phyloP scores from a whole-genome alignment of 2,888 invertebrate species.

The Xestia ashworthii region DNA sequence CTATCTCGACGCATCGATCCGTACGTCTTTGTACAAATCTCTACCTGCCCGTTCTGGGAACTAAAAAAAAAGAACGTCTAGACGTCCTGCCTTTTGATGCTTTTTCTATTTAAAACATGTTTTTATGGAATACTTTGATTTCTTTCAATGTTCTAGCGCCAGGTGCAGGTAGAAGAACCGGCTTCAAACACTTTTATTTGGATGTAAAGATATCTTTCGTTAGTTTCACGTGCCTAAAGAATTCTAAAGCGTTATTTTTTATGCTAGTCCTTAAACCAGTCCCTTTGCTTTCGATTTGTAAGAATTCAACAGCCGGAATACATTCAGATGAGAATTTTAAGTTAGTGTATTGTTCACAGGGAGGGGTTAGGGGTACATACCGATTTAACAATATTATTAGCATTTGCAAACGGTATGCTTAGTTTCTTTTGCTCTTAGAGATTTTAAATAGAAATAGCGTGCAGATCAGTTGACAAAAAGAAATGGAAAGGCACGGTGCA shows the following conservation, averaged over 20 bases:
- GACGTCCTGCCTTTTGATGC: conserved; percentile 88
- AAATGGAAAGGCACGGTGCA: conserved; percentile 19
- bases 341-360: conserved; percentile 42
- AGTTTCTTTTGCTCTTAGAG: not conserved
- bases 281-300: conserved; percentile 58
- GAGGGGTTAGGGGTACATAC: conserved; percentile 31
- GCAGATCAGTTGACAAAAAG: conserved; percentile 20
- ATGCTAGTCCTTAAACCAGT: conserved; percentile 64
- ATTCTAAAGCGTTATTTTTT: conserved; percentile 69
- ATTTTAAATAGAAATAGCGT: conserved; percentile 9
- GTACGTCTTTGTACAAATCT: conserved; percentile 73
- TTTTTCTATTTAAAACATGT: conserved; percentile 84
- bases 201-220: conserved; percentile 76
- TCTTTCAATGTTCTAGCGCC: conserved; percentile 84
- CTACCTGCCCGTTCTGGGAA: conserved; percentile 87
- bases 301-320: conserved; percentile 46
- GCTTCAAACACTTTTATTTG: conserved; percentile 79
- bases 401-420: conserved; percentile 40
- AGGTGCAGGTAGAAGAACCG: conserved; percentile 85
- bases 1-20: conserved; percentile 55
- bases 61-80: conserved; percentile 86
- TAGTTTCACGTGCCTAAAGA: conserved; percentile 67
- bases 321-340: conserved; percentile 47
- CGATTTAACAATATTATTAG: conserved; percentile 43
- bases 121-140: conserved; percentile 84